A percentile compares a stretch with the other conserved stretches of the same genome.
Conservation (phyloP, 2,113 vertebrate genomes). For the Ascaphus truei region DNA sequence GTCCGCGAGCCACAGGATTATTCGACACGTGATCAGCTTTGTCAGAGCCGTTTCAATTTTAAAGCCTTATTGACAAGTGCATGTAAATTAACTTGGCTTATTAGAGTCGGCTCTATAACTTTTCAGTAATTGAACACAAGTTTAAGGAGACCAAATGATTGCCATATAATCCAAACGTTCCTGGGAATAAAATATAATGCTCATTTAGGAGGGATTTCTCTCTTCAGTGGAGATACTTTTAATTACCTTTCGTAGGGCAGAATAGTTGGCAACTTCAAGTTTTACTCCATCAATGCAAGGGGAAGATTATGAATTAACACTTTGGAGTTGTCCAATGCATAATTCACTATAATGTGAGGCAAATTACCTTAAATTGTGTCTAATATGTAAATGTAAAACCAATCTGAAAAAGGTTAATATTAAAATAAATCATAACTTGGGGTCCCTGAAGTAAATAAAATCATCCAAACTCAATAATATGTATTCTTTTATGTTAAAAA, state of each 20-base stretch:
- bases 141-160: slow-evolving; percentile 37
- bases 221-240: slow-evolving; percentile 13
- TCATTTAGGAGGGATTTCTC: slow-evolving; percentile 2
- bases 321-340: no score
- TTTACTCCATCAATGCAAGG: no score
- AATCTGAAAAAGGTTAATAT: no score
- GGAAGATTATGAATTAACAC: no score
- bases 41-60: slow-evolving; percentile 34
- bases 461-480: no score
- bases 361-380: no score
- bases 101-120: slow-evolving; percentile 30
- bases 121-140: slow-evolving; percentile 32
- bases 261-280: no score
- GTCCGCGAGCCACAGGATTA: slow-evolving; percentile 42
- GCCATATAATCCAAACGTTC: slow-evolving; percentile 24
- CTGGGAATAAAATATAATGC: slow-evolving; percentile 5
- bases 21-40: slow-evolving; percentile 36
- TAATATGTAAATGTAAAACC: no score
- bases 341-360: no score
- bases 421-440: no score
- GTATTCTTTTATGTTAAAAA: no score
- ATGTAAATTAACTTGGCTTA: slow-evolving; percentile 32
- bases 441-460: no score
- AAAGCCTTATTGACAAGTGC: slow-evolving; percentile 17
- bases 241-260: slow-evolving; percentile 8